Percentiles rank a stretch among this genome's conserved stretches.
Conservation (phyloP, 2,888 invertebrate genomes). For the Galerucella nymphaeae region DNA sequence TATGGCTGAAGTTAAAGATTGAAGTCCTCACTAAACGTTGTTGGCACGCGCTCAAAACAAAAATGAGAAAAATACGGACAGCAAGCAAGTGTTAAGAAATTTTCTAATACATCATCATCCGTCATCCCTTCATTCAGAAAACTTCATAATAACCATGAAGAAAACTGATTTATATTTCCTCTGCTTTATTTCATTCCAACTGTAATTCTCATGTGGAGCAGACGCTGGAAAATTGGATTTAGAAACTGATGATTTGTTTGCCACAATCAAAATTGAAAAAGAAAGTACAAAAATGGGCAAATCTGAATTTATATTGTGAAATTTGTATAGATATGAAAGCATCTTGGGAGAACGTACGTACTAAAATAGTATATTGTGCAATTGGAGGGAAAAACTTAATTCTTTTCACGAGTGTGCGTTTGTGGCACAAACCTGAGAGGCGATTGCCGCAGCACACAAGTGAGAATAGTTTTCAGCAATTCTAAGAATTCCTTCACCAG, state of each 20-base stretch:
- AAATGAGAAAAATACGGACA: slow-evolving; percentile 4
- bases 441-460: too few species aligned
- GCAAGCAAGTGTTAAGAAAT: slow-evolving; percentile 23
- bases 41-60: slow-evolving; percentile 23
- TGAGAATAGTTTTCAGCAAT: too few species aligned
- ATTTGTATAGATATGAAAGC: too few species aligned
- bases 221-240: neutral
- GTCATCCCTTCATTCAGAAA: slow-evolving; percentile 24
- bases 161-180: slow-evolving; percentile 28
- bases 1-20: neutral
- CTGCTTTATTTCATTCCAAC: slow-evolving; percentile 15
- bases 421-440: too few species aligned
- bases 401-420: too few species aligned
- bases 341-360: too few species aligned
- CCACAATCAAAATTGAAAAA: too few species aligned
- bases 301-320: too few species aligned
- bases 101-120: slow-evolving; percentile 32
- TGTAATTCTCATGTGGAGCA: slow-evolving; percentile 7
- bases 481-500: too few species aligned
- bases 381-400: too few species aligned
- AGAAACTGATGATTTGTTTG: neutral
- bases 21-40: neutral
- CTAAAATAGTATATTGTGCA: too few species aligned
- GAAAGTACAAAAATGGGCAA: too few species aligned
- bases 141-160: slow-evolving; percentile 20